Percentiles rank a stretch among this genome's conserved stretches.
These are phyloP conservation scores for Biston stratarius DNA, from an alignment of 2,888 invertebrate species.

Conservation along the genomic window DNA sequence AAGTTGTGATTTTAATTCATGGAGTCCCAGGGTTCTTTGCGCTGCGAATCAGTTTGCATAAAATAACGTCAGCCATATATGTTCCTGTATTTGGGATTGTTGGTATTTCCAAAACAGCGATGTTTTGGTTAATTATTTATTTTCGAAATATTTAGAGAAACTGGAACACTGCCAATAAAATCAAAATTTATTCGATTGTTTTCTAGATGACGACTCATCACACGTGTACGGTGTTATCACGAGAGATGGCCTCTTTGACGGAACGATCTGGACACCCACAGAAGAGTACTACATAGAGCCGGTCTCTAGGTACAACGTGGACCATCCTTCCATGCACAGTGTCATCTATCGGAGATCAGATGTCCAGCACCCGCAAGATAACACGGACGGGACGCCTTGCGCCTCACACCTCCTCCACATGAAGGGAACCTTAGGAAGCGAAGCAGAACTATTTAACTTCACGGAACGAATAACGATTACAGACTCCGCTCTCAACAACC, in stretches of 20 bases:
- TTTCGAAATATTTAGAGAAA: constrained; percentile 11
- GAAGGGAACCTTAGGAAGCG: constrained; percentile 69
- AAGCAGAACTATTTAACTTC: constrained; percentile 76
- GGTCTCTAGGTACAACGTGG: constrained; percentile 88
- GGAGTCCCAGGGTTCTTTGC: constrained; percentile 77
- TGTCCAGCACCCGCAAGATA: constrained; percentile 86
- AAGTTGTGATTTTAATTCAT: constrained; percentile 84
- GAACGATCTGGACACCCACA: constrained; percentile 91
- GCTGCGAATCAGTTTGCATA: constrained; percentile 82
- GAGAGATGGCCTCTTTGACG: constrained; percentile 95
- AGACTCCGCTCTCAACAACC: constrained; percentile 63
- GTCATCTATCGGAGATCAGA: constrained; percentile 94
- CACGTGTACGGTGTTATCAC: constrained; percentile 95
- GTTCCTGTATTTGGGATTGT: constrained; percentile 65
- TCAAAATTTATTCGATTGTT: constrained; percentile 3
- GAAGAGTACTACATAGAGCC: constrained; percentile 96
- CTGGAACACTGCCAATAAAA: constrained; percentile 2
- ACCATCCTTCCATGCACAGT: constrained; percentile 89
- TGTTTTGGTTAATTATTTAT: constrained; percentile 46
- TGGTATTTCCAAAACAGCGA: constrained; percentile 54
- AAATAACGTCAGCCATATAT: constrained; percentile 75
- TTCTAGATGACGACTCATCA: constrained; percentile 92
- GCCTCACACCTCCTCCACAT: constrained; percentile 88
- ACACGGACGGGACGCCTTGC: constrained; percentile 75
- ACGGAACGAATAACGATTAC: constrained; percentile 65